Evolutionary conservation across 2,113 vertebrate species (phyloP), one percentile per base, ranked within the genome.

Genomic region (Pycnonotus jocosus): DNA sequence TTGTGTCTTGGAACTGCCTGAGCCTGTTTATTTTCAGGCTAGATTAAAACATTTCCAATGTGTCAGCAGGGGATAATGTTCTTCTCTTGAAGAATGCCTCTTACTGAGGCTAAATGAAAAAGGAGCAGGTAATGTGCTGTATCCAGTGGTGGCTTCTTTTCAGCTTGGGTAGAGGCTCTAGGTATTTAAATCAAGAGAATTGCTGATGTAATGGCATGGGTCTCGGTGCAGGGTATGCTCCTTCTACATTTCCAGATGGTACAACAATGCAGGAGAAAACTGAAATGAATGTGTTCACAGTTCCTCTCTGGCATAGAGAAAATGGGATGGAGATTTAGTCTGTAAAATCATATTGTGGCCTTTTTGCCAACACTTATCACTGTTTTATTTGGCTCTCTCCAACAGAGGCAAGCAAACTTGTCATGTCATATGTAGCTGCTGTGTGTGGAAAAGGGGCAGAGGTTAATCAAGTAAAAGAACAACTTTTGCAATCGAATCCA

Each of bases 391-490:
- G 87, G 40, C 42, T 95, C 9, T 96, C 10, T 19, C 53, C 22
- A 37, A 35, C 98, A 99, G 99, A 99, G 98, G 99, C 99, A 56
- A 99, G 99, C 98, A 99, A 99, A 97, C 98, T 99, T 96, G 99
- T 99, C 90, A 99, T 99, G 99, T 99, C 99, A 62, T 99, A 99
- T 22, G 99, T 99, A 90, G 99, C 99, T 68, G 99, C 99, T 23
- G 99, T 99, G 94, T 99, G 99, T 97, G 99, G 99, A 95, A 99
- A 99, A 98, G 99, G 99, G 90, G 98, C 98, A 64, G 99, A 99
- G 97, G 99, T 99, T 82, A 99, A 99, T 92, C 99, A 99, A 98
- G 99, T 99, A 44, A 99, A 99, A 97, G 99, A 99, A 93, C 99
- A 99, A 95, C 99, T 99, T 97, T 94, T 99, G 86, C 99, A 99